Conservation (phyloP, 1,140 invertebrate genomes). For the Hypsibius dujardini region DNA sequence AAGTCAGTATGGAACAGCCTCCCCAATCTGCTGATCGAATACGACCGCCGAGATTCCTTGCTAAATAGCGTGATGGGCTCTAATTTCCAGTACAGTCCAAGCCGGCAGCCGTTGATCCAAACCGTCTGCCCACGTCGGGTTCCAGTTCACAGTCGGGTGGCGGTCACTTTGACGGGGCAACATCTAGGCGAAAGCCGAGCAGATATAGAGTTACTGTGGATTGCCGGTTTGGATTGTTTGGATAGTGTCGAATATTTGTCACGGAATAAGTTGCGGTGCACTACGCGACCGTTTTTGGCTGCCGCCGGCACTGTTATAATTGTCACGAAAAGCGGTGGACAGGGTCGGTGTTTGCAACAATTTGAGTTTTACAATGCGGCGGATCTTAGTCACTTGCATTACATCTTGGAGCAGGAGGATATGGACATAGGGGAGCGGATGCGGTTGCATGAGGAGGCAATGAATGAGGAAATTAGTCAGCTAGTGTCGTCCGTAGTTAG, state of each 20-base stretch:
- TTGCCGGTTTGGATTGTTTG: slow-evolving; percentile 29
- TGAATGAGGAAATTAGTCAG: not conserved
- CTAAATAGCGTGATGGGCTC: not conserved
- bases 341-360: not conserved
- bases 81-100: not conserved
- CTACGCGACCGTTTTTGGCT: slow-evolving; percentile 27
- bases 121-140: slow-evolving; percentile 28
- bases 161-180: slow-evolving; percentile 27
- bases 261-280: slow-evolving; percentile 27
- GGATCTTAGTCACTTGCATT: not conserved
- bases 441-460: not conserved
- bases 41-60: not conserved
- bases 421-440: not conserved
- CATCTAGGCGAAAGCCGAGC: slow-evolving; percentile 29
- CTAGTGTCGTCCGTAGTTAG: not conserved
- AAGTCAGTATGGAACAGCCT: not conserved
- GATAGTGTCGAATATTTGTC: slow-evolving; percentile 31
- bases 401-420: not conserved
- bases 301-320: slow-evolving; percentile 29
- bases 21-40: not conserved
- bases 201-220: slow-evolving; percentile 29
- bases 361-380: slow-evolving; percentile 1
- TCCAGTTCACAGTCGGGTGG: slow-evolving; percentile 27
- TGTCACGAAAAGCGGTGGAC: slow-evolving; percentile 30
- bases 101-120: slow-evolving; percentile 25